Conservation (phyloP, 2,888 invertebrate species). For the Lasiommata megera region DNA sequence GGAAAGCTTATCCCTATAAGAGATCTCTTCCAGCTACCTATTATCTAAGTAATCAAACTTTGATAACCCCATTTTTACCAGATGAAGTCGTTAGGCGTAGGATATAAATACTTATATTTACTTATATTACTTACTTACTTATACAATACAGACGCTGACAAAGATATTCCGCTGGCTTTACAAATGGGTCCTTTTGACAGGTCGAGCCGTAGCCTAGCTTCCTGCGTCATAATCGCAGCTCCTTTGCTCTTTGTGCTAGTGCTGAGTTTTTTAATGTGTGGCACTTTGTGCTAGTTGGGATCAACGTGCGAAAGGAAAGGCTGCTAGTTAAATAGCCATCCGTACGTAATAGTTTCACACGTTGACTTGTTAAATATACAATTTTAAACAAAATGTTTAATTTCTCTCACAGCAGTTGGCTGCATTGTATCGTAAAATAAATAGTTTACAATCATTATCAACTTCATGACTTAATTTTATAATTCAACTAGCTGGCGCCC, state of each 20-base stretch:
- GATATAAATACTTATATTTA: neutral
- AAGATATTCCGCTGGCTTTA: constrained; percentile 44
- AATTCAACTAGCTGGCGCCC: too few species aligned
- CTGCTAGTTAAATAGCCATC: neutral
- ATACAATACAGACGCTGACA: constrained; percentile 33
- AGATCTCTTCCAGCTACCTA: too few species aligned
- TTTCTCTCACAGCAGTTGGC: too few species aligned
- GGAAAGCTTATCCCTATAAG: too few species aligned
- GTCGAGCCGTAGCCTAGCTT: constrained; percentile 43
- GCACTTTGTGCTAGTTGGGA: constrained; percentile 10
- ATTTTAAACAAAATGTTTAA: too few species aligned
- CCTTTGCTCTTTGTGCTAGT: constrained; percentile 22
- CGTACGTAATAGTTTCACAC: neutral
- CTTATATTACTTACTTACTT: too few species aligned
- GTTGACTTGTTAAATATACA: too few species aligned
- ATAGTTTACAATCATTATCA: too few species aligned
- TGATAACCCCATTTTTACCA: too few species aligned
- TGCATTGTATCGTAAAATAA: too few species aligned
- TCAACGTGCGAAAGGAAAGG: neutral
- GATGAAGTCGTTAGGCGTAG: neutral
- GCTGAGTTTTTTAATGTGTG: constrained; percentile 26
- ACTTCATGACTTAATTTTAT: too few species aligned
- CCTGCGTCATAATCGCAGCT: constrained; percentile 37
- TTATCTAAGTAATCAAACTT: too few species aligned
- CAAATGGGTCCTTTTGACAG: constrained; percentile 43